Percentiles rank a stretch among this genome's conserved stretches.
Conservation (phyloP, 2,888 invertebrate genomes). For the Platypus cylindrus region DNA sequence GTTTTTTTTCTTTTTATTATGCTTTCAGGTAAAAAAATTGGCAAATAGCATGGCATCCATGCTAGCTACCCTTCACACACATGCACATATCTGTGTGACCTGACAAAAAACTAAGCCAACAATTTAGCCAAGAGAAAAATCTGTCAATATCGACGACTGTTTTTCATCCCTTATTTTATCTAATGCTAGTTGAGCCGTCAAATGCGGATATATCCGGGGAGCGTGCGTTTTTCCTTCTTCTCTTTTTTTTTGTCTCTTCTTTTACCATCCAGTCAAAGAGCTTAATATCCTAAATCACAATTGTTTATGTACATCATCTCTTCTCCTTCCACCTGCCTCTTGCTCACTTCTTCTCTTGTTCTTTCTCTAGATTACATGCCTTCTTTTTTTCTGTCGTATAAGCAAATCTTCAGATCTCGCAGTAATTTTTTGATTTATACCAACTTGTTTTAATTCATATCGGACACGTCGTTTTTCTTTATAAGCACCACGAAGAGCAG, state of each 20-base stretch:
- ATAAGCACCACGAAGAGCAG: too few relatives aligned
- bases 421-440: slow-evolving; percentile 8
- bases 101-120: slow-evolving; percentile 6
- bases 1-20: too few relatives aligned
- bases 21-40: too few relatives aligned
- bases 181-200: slow-evolving; percentile 9
- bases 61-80: too few relatives aligned
- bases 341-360: too few relatives aligned
- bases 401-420: slow-evolving; percentile 7
- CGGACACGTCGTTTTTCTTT: too few relatives aligned
- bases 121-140: slow-evolving; percentile 7
- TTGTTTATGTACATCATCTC: slow-evolving; percentile 6
- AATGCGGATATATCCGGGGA: slow-evolving; percentile 5
- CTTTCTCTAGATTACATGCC: too few relatives aligned
- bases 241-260: too few relatives aligned
- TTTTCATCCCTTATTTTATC: slow-evolving; percentile 7
- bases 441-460: slow-evolving; percentile 6
- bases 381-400: slow-evolving; percentile 8
- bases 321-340: too few relatives aligned
- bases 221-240: slow-evolving; percentile 5
- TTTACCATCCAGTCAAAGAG: slow-evolving; percentile 7
- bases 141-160: slow-evolving; percentile 7
- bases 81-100: too few relatives aligned
- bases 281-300: slow-evolving; percentile 10
- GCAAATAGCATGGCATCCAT: too few relatives aligned